Percentiles rank a stretch among this genome's conserved stretches.
These are phyloP conservation scores for Pollicipes pollicipes DNA, from an alignment of 1,140 invertebrate genomes.

Conservation along the genomic window DNA sequence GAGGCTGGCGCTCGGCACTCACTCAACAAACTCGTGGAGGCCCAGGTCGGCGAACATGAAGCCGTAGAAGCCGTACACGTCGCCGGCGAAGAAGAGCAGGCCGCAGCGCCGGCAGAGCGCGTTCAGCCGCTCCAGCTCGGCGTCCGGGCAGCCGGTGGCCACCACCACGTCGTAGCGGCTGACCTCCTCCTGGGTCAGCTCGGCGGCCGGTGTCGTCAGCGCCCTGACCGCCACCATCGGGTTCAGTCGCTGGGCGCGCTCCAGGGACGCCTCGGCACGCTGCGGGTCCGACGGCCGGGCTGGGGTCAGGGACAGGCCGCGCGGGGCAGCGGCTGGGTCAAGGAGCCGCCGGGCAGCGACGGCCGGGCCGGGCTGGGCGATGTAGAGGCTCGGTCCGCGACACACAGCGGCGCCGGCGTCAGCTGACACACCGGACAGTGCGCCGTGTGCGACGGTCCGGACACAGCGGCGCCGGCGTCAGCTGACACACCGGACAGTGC, in stretches of 20 bases:
- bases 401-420: too few species aligned
- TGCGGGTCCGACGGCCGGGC: conserved; percentile 29
- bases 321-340: too few species aligned
- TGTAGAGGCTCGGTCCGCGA: too few species aligned
- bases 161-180: conserved; percentile 66
- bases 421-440: too few species aligned
- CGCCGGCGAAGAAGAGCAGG: conserved; percentile 72
- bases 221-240: conserved; percentile 72
- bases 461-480: too few species aligned
- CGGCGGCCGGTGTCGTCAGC: conserved; percentile 40
- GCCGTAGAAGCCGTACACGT: conserved; percentile 85
- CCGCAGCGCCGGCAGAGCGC: conserved; percentile 53
- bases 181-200: conserved; percentile 46
- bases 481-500: too few species aligned
- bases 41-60: conserved; percentile 78
- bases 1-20: conserved; percentile 26
- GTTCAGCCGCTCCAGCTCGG: conserved; percentile 55
- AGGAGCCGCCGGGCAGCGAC: too few species aligned
- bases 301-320: neutral
- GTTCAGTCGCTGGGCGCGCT: conserved; percentile 63
- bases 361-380: too few species aligned
- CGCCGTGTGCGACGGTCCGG: too few species aligned
- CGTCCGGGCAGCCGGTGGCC: conserved; percentile 49
- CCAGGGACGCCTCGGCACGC: conserved; percentile 63
- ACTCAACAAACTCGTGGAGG: conserved; percentile 70